Conservation (phyloP, 2,797 vertebrate genomes). For the Capromys pilorides region DNA sequence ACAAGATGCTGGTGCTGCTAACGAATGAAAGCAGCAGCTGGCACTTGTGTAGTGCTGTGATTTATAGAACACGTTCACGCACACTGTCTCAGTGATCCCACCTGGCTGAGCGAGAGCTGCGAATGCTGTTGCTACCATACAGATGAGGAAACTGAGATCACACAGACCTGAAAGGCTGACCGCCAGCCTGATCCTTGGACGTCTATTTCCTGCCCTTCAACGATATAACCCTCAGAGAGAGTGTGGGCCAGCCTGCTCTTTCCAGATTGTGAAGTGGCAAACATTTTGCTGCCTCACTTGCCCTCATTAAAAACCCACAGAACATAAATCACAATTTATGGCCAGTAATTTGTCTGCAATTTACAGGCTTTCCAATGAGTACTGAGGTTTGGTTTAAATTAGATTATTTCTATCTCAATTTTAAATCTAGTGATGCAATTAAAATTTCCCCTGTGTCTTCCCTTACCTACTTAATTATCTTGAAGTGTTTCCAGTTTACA, state of each 20-base stretch:
- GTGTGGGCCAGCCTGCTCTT: neutral
- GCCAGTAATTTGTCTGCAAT: conserved; percentile 53
- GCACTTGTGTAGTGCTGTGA: neutral
- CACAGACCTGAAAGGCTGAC: neutral
- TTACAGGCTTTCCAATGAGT: conserved; percentile 65
- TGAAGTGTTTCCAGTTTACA: conserved; percentile 63
- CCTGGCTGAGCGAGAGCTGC: neutral
- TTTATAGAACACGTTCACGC: neutral
- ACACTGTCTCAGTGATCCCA: neutral
- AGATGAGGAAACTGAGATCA: conserved; percentile 6
- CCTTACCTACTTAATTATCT: conserved; percentile 71
- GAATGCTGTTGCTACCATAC: neutral
- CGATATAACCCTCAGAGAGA: neutral
- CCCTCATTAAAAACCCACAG: conserved; percentile 54
- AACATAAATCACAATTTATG: conserved; percentile 63
- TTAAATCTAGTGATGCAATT: conserved; percentile 57
- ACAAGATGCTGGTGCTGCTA: fast-evolving
- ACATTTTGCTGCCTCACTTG: conserved; percentile 35
- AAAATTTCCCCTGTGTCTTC: conserved; percentile 64
- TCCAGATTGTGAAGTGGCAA: neutral
- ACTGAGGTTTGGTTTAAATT: conserved; percentile 61
- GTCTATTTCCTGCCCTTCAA: neutral
- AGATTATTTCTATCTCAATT: conserved; percentile 69
- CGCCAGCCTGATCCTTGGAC: neutral
- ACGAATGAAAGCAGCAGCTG: neutral